Evolutionary conservation across 2,797 vertebrate genomes (phyloP).

Genomic region (Parauchenoglanis ngamensis): DNA sequence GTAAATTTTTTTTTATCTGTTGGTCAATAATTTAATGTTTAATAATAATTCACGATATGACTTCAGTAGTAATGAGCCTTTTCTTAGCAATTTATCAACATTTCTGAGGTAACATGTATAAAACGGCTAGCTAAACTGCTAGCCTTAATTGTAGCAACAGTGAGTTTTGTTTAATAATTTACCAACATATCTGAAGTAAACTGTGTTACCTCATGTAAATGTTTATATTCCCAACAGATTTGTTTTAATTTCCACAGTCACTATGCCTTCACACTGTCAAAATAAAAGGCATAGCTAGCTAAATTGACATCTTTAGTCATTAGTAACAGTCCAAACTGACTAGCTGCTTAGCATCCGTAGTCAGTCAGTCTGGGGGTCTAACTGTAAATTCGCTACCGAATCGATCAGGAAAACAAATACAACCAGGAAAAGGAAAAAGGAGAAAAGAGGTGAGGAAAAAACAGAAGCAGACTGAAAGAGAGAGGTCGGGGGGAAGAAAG

Average conservation of each 20-base stretch:
- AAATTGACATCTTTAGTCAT: neutral
- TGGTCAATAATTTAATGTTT: neutral
- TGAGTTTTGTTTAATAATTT: neutral
- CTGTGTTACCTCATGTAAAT: too few relatives aligned
- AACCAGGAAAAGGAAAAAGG: neutral
- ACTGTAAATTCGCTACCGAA: neutral
- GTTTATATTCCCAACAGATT: neutral
- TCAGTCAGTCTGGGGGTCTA: neutral
- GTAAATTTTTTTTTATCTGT: neutral
- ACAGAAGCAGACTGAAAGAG: neutral
- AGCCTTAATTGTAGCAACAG: neutral
- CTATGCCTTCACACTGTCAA: neutral
- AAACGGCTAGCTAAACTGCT: neutral
- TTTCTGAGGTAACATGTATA: neutral
- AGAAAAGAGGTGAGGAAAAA: neutral
- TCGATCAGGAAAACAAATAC: neutral
- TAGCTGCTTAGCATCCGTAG: neutral
- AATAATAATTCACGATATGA: neutral
- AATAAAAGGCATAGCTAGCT: constrained; percentile 2
- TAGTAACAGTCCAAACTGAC: neutral
- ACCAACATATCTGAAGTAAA: neutral
- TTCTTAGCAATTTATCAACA: neutral
- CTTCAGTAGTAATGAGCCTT: neutral
- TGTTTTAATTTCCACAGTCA: neutral
- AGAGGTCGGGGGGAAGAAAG: neutral